These are phyloP conservation scores for Limonius californicus DNA, from an alignment of 1,140 invertebrate genomes.

Conservation along the genomic window DNA sequence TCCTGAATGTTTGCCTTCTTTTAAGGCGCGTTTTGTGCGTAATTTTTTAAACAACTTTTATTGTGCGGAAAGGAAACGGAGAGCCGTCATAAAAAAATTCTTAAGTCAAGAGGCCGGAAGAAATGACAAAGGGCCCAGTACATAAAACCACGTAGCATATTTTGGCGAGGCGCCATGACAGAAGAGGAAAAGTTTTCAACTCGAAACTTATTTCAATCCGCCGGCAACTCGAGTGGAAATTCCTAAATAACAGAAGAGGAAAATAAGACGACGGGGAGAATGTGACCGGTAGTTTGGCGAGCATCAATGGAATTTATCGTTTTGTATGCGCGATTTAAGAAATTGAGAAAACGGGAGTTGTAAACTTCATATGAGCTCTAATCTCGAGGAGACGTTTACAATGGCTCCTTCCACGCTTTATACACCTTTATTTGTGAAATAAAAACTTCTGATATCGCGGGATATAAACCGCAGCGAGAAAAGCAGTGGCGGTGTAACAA, in stretches of 20 bases:
- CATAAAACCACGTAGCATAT: conserved; percentile 14
- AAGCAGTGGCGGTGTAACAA: too few relatives aligned
- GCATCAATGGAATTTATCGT: conserved; percentile 29
- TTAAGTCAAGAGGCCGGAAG: conserved; percentile 10
- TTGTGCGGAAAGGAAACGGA: background rate
- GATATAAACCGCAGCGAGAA: background rate
- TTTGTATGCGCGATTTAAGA: conserved; percentile 29
- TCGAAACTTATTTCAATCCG: conserved; percentile 24
- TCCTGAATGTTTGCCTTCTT: background rate
- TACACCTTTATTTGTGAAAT: background rate
- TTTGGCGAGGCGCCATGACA: conserved; percentile 11
- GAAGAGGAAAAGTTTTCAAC: conserved; percentile 22
- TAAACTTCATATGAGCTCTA: conserved; percentile 9
- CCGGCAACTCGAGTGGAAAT: conserved; percentile 24
- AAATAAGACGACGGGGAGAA: conserved; percentile 19
- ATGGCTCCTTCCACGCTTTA: background rate
- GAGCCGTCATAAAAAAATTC: conserved; percentile 7
- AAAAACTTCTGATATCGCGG: background rate
- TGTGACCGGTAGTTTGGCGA: conserved; percentile 26
- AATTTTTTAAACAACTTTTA: conserved; percentile 5
- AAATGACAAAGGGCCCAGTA: conserved; percentile 6
- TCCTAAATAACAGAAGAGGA: conserved; percentile 26
- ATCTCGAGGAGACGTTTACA: background rate
- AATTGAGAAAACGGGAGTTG: conserved; percentile 22
- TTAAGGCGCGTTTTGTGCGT: too few relatives aligned